Evolutionary conservation across 2,113 vertebrate species (phyloP).

Genomic region (Caranx melampygus): DNA sequence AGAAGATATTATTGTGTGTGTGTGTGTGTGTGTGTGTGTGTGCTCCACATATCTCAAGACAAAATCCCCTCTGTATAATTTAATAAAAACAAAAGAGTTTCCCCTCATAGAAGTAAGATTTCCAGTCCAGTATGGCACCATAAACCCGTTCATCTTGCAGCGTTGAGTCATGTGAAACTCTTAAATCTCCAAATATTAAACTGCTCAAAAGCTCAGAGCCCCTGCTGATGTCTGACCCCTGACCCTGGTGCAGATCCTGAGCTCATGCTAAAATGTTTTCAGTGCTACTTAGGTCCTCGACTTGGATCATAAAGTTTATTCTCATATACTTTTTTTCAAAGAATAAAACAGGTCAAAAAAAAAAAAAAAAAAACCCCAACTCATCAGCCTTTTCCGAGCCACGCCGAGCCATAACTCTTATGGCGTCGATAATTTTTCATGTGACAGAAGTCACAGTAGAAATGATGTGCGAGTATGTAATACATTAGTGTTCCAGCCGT

Average conservation of each 20-base stretch:
- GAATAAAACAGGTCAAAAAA: constrained; percentile 34
- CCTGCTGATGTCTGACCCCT: not conserved
- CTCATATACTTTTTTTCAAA: constrained; percentile 29
- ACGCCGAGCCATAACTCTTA: constrained; percentile 44
- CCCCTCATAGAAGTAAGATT: not conserved
- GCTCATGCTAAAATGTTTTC: constrained; percentile 23
- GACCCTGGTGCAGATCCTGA: constrained; percentile 16
- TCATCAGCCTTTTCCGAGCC: constrained; percentile 27
- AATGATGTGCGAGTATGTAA: constrained; percentile 65
- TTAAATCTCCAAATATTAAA: constrained; percentile 31
- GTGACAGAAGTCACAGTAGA: constrained; percentile 63
- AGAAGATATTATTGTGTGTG: not conserved
- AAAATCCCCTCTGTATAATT: not conserved
- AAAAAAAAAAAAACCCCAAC: not conserved
- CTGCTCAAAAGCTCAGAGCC: not conserved
- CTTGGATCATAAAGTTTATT: constrained; percentile 46
- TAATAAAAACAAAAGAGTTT: not conserved
- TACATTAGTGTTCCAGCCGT: constrained; percentile 57
- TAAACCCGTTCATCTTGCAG: not conserved
- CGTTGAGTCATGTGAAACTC: constrained; percentile 13
- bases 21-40: not conserved
- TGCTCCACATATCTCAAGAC: constrained; percentile 5
- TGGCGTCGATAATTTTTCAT: constrained; percentile 58
- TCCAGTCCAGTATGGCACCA: not conserved
- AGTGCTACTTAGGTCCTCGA: constrained; percentile 32